Evolutionary conservation across 2,113 vertebrate species (phyloP).

Genomic region (Natator depressus): DNA sequence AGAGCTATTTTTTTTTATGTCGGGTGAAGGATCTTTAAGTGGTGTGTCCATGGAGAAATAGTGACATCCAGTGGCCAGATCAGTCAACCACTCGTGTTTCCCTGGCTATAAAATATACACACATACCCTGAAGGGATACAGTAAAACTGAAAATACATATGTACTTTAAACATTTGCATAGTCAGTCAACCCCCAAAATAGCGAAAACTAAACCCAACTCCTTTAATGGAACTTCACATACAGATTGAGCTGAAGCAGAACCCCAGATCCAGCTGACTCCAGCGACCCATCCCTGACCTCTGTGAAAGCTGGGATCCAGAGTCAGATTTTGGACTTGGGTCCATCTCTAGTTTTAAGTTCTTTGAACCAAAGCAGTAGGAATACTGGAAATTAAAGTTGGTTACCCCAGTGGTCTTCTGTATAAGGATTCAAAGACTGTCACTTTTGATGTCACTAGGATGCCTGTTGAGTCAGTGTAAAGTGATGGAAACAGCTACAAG

Average conservation of each 20-base stretch:
- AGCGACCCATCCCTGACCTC: not conserved
- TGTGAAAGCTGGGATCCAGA: rapidly evolving
- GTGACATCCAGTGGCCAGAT: slow-evolving; percentile 68
- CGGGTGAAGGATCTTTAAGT: not conserved
- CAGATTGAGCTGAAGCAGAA: not conserved
- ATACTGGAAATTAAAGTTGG: not conserved
- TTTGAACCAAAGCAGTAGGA: not conserved
- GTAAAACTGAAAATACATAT: not conserved
- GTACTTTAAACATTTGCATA: rapidly evolving
- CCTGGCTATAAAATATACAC: rapidly evolving
- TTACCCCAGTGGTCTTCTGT: not conserved
- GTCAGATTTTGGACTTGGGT: not conserved
- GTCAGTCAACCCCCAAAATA: not conserved
- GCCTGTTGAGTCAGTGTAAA: not conserved
- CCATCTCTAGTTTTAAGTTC: not conserved
- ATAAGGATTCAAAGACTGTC: not conserved
- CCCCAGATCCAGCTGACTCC: not conserved
- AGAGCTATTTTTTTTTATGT: not conserved
- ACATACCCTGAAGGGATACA: not conserved
- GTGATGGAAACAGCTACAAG: not conserved
- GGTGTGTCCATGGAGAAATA: slow-evolving; percentile 25
- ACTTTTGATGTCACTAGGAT: not conserved
- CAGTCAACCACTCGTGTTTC: rapidly evolving
- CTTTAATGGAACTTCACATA: not conserved
- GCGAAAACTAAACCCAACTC: not conserved